phyloP scores from a whole-genome alignment of 2,113 vertebrate genomes.

The Catharus fuscescens region DNA sequence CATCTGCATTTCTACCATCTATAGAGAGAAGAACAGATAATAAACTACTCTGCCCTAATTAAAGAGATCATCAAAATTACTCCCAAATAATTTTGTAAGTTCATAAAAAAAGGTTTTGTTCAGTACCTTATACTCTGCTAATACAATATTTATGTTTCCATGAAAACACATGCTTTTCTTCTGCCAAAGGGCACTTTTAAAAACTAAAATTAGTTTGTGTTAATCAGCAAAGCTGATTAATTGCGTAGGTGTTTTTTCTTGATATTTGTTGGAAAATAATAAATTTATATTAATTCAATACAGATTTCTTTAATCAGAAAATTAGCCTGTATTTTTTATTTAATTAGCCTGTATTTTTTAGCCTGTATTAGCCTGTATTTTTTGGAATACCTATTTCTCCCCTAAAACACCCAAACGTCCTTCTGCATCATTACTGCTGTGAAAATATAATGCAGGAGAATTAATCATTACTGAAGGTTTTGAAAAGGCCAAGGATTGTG shows the following conservation, averaged over 20 bases:
- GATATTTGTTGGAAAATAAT: neutral
- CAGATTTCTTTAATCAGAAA: neutral
- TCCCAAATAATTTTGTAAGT: neutral
- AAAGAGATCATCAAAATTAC: neutral
- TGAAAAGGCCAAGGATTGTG: neutral
- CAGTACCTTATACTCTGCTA: neutral
- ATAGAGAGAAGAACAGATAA: neutral
- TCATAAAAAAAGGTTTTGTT: neutral
- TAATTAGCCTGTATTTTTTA: neutral
- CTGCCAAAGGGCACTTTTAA: neutral
- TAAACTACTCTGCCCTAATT: neutral
- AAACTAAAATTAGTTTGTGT: neutral
- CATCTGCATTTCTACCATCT: neutral
- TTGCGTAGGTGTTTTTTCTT: neutral
- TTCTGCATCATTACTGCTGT: neutral
- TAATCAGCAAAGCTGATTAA: conserved; percentile 4
- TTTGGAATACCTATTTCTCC: neutral
- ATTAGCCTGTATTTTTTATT: neutral
- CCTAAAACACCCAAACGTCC: neutral
- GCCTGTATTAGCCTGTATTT: neutral
- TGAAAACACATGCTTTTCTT: neutral
- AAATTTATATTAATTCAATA: neutral
- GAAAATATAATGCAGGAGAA: neutral
- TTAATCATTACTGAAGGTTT: conserved; percentile 34
- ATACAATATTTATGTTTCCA: neutral